Evolutionary conservation across 2,888 invertebrate species (phyloP), one percentile per base, ranked within the genome.

Genomic region (Spisula solida): DNA sequence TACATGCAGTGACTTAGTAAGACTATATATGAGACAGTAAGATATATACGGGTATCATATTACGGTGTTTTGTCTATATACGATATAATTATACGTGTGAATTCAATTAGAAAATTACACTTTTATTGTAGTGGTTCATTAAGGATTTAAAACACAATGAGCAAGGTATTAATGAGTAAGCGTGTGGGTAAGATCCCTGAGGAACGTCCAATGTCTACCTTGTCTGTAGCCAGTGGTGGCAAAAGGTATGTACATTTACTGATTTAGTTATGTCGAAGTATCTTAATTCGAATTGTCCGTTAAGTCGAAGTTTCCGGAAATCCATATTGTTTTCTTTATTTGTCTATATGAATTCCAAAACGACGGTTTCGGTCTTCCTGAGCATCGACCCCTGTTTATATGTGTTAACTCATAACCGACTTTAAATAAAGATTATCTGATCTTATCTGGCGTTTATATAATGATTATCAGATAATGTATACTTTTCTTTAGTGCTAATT

Each of bases 201-300:
- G 20, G 92, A 92, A 55, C 87, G 92, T 31, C 90, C 92, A 12
- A 89, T 90, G 90, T 92, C 92, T 0, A 92, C 92, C 1, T 81
- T 92, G 31, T 92, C 92, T 1, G 90, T 92, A 8, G 51, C 66
- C 12, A 92, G 91, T 41, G 60, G 60, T 41, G 87, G 86, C 6
- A 82, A 79, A 70, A 87, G 87, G 87, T 87, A 75, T 29, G 87
- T 80, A 41, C 83, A 66, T 1, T 41, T 41, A 41, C 8, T n/a
- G n/a, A n/a, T n/a, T n/a, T n/a, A n/a, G 41, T 41, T 8, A 41
- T 41, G 16, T 79, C 41, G 41, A 41, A 41, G 4, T 41, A 5
- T 2, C 8, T 41, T 5, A 41, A 41, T 2, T 41, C 41, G 41
- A 41, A 41, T 41, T 41, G 2, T 41, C 41, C 41, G 41, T 41